Evolutionary conservation across 92 coral and sea anemone genomes (phyloP).

Genomic region (Porites cylindrica): DNA sequence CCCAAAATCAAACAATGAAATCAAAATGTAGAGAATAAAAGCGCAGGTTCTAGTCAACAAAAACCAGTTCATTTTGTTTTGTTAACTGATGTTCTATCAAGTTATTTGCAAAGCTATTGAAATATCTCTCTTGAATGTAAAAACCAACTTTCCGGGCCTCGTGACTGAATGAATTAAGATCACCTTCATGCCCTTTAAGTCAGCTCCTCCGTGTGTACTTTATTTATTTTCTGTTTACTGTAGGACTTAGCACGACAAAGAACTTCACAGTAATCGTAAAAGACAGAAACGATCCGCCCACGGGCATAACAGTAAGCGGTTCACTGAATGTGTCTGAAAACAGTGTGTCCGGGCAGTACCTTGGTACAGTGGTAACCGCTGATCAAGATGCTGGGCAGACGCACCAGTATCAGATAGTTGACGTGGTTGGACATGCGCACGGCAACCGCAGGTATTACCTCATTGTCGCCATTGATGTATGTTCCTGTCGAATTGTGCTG

Average conservation of each 20-base stretch:
- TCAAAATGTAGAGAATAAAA: too few species aligned
- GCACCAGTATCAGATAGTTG: constrained; percentile 62
- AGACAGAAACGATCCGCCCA: constrained; percentile 91
- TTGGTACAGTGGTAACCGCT: constrained; percentile 81
- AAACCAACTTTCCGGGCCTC: too few species aligned
- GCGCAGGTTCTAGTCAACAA: too few species aligned
- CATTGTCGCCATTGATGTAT: neutral
- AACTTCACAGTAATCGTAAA: constrained; percentile 78
- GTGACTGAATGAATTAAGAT: too few species aligned
- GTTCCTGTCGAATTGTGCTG: neutral
- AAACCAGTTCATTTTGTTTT: too few species aligned
- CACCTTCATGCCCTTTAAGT: too few species aligned
- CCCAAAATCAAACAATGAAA: too few species aligned
- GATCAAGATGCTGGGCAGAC: constrained; percentile 93
- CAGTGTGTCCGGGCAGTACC: constrained; percentile 69
- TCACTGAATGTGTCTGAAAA: constrained; percentile 72
- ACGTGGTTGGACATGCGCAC: constrained; percentile 69
- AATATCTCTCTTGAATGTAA: too few species aligned
- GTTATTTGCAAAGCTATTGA: too few species aligned
- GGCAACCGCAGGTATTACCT: constrained; percentile 46
- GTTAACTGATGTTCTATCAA: too few species aligned
- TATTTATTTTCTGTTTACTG: neutral
- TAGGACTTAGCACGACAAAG: constrained; percentile 80
- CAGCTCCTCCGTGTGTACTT: too few species aligned
- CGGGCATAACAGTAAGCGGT: constrained; percentile 75